A percentile compares a stretch with the other conserved stretches of the same genome.
Evolutionary conservation across 2,888 invertebrate species (phyloP).

Genomic region (Ditylenchus weischeri): DNA sequence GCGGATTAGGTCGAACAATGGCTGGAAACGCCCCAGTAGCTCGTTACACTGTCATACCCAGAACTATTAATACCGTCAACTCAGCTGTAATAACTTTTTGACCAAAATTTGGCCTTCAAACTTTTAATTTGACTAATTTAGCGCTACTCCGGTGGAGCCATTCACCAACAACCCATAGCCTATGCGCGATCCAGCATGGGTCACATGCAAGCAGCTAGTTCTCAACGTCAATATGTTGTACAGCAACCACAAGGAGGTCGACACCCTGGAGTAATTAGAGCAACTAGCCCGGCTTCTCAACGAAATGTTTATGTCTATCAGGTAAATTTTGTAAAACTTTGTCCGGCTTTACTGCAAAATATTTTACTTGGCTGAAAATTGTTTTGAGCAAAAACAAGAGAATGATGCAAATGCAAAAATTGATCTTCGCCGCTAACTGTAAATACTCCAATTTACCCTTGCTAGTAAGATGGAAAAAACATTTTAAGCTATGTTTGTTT

Average conservation of each 20-base stretch:
- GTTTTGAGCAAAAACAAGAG: too few species aligned
- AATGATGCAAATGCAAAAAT: too few species aligned
- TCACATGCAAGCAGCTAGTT: neutral
- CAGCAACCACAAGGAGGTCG: neutral
- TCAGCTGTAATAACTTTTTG: neutral
- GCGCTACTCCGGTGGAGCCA: slow-evolving; percentile 2
- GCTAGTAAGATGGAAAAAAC: too few species aligned
- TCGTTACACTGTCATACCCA: slow-evolving; percentile 21
- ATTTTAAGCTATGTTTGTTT: too few species aligned
- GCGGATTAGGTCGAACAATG: neutral
- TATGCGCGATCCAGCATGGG: slow-evolving; percentile 1
- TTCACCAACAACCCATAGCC: slow-evolving; percentile 12
- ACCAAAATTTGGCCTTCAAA: neutral
- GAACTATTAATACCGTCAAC: slow-evolving; percentile 13
- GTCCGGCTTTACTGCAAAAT: too few species aligned
- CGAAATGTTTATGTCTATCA: slow-evolving; percentile 11
- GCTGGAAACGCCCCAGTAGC: slow-evolving; percentile 17
- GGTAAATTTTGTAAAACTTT: neutral
- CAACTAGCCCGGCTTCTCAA: neutral
- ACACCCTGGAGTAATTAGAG: neutral
- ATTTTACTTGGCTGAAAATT: too few species aligned
- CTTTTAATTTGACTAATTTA: neutral
- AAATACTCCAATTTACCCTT: too few species aligned
- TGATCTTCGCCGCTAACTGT: too few species aligned
- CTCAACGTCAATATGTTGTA: slow-evolving; percentile 2